Evolutionary conservation across 2,888 invertebrate species (phyloP).

Genomic region (Lepas anatifera): DNA sequence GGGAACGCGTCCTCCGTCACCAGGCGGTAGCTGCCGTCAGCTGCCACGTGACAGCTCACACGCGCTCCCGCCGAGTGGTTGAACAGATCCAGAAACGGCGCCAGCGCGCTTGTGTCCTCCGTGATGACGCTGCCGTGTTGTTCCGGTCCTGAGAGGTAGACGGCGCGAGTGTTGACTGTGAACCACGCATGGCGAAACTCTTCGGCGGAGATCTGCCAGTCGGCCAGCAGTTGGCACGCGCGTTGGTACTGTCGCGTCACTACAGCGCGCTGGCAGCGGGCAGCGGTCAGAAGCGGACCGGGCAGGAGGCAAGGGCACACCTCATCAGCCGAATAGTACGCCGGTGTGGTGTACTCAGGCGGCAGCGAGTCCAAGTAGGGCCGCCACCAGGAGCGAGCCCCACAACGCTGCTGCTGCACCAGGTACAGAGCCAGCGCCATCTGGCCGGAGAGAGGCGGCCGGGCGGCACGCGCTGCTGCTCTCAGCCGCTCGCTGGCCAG

Average conservation of each 20-base stretch:
- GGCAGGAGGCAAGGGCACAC: constrained; percentile 28
- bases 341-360: constrained; percentile 49
- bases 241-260: not conserved
- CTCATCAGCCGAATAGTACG: constrained; percentile 48
- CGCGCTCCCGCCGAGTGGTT: constrained; percentile 53
- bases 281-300: not conserved
- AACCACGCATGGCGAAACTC: constrained; percentile 68
- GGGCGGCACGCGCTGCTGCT: constrained; percentile 22
- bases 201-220: constrained; percentile 36
- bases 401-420: constrained; percentile 49
- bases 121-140: constrained; percentile 36
- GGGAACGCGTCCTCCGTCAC: constrained; percentile 42
- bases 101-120: constrained; percentile 45
- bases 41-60: constrained; percentile 28
- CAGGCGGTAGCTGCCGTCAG: constrained; percentile 42
- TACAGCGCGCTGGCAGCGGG: not conserved
- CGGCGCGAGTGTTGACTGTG: constrained; percentile 71
- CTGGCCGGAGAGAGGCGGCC: constrained; percentile 44
- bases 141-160: constrained; percentile 50
- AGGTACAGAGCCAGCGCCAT: constrained; percentile 61
- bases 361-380: constrained; percentile 59
- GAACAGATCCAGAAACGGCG: constrained; percentile 79
- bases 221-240: not conserved
- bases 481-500: constrained; percentile 12
- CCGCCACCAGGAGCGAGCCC: constrained; percentile 43